Evolutionary conservation across 2,113 vertebrate genomes (phyloP).

Genomic region (Nannospalax galili): DNA sequence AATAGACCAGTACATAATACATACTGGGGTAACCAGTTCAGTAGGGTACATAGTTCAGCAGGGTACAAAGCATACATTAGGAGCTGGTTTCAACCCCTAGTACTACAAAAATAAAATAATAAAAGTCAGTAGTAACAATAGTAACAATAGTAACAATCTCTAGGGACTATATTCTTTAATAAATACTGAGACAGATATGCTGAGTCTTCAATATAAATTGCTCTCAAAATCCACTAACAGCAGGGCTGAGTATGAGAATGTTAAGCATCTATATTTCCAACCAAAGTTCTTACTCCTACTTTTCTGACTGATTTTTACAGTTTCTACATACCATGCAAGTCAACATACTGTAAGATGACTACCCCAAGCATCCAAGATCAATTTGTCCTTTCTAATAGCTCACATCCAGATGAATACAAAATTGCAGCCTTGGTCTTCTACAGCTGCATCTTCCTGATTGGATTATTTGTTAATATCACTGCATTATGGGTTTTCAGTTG

Average conservation of each 20-base stretch:
- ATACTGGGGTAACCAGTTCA: not conserved
- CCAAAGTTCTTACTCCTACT: not conserved
- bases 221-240: conserved; percentile 21
- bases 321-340: conserved; percentile 1
- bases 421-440: conserved; percentile 92
- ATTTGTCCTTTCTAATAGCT: conserved; percentile 61
- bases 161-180: not conserved
- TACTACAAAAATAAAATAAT: not conserved
- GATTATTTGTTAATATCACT: conserved; percentile 92
- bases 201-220: not conserved
- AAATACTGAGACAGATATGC: not conserved
- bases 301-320: not conserved
- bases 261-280: not conserved
- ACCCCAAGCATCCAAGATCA: conserved; percentile 41
- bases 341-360: conserved; percentile 65
- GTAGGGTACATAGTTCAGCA: not conserved
- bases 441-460: conserved; percentile 90
- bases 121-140: too few species aligned
- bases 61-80: not conserved
- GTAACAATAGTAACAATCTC: not conserved
- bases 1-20: not conserved
- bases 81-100: not conserved
- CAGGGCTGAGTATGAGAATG: not conserved
- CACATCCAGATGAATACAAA: conserved; percentile 89
- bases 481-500: conserved; percentile 98